Evolutionary conservation across 37 sponge, comb jelly and placozoan species (phyloP).

Genomic region (Tethya wilhelma): DNA sequence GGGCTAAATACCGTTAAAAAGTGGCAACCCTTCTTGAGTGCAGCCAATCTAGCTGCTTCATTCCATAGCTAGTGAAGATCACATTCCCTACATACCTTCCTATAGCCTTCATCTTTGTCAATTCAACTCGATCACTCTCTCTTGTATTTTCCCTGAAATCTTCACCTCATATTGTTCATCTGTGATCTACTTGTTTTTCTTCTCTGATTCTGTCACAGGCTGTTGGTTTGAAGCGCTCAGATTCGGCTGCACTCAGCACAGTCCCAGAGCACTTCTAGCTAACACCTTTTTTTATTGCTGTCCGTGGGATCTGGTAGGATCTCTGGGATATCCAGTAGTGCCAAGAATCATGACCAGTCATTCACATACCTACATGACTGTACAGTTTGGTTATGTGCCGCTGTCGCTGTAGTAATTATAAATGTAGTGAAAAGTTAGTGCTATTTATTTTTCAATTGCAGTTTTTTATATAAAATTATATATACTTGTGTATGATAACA

Average conservation of each 20-base stretch:
- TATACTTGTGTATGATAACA: background rate
- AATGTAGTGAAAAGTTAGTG: too few species aligned
- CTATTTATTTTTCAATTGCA: too few species aligned
- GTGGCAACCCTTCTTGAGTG: background rate
- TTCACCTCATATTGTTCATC: background rate
- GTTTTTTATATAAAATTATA: background rate
- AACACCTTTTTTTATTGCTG: too few species aligned
- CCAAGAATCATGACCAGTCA: too few species aligned
- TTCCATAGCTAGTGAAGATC: too few species aligned
- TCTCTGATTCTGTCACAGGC: background rate
- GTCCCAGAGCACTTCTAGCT: conserved; percentile 34
- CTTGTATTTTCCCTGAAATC: background rate
- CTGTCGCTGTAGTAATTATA: too few species aligned
- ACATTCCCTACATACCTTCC: background rate
- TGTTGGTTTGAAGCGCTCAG: conserved; percentile 1
- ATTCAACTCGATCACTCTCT: background rate
- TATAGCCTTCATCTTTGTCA: background rate
- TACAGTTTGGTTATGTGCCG: too few species aligned
- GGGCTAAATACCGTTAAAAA: too few species aligned
- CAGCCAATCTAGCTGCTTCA: background rate
- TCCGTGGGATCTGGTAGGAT: too few species aligned
- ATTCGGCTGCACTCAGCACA: conserved; percentile 29
- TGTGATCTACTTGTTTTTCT: background rate
- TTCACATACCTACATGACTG: too few species aligned
- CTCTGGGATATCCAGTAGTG: too few species aligned